Conservation (phyloP, 2,888 invertebrate genomes). For the Gymnosoma rotundatum region DNA sequence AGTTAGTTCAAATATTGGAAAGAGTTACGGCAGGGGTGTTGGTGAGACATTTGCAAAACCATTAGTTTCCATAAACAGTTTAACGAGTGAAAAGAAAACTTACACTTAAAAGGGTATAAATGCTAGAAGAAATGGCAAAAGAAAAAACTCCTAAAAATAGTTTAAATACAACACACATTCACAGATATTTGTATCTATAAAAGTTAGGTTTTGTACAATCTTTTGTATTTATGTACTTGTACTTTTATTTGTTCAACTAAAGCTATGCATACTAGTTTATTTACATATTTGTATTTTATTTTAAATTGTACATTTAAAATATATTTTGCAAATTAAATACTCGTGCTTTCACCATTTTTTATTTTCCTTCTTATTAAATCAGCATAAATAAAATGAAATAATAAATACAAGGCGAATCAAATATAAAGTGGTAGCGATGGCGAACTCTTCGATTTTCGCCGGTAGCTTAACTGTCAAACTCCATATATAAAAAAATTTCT, state of each 20-base stretch:
- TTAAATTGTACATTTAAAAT: conserved; percentile 32
- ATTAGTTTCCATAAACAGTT: conserved; percentile 63
- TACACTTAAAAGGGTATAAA: conserved; percentile 55
- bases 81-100: conserved; percentile 66
- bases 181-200: conserved; percentile 14
- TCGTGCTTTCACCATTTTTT: conserved; percentile 38
- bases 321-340: conserved; percentile 53
- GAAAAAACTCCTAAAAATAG: conserved; percentile 27
- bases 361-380: not conserved
- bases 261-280: conserved; percentile 8
- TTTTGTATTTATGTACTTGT: not conserved
- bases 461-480: no score
- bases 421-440: no score
- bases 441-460: no score
- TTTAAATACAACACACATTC: conserved; percentile 38
- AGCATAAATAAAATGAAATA: not conserved
- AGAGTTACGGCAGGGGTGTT: not conserved
- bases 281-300: conserved; percentile 5
- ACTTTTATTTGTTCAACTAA: not conserved
- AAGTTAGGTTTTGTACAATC: not conserved
- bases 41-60: conserved; percentile 38
- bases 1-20: not conserved
- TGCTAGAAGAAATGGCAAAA: conserved; percentile 2
- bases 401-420: no score
- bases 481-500: no score